phyloP scores from a whole-genome alignment of 2,113 vertebrate species.

The Chaenogobius annularis region DNA sequence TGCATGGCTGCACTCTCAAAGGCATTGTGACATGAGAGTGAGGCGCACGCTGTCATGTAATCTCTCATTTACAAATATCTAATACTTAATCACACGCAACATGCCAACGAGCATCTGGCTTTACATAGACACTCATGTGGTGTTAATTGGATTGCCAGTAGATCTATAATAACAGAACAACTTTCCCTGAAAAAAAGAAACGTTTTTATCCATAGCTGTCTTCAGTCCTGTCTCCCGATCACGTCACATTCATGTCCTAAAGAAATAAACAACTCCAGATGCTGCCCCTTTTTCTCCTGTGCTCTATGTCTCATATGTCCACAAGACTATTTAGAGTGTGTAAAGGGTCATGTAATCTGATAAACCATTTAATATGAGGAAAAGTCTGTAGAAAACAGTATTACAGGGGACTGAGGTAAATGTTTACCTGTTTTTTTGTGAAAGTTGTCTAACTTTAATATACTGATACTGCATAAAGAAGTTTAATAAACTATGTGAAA shows the following conservation, averaged over 20 bases:
- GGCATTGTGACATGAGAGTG: neutral
- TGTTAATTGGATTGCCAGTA: neutral
- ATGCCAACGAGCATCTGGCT: too few species aligned
- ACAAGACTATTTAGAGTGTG: slow-evolving; percentile 8
- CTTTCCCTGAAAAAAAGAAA: neutral
- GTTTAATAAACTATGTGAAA: slow-evolving; percentile 58
- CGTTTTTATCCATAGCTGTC: slow-evolving; percentile 1
- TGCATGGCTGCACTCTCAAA: neutral
- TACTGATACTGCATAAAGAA: slow-evolving; percentile 53
- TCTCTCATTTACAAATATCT: neutral
- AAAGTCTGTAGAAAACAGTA: slow-evolving; percentile 23
- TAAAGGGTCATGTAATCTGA: neutral
- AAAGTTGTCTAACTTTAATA: neutral
- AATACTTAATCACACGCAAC: neutral
- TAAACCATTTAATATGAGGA: slow-evolving; percentile 9
- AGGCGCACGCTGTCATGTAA: neutral
- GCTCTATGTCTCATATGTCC: neutral
- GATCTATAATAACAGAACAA: neutral
- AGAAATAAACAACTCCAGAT: slow-evolving; percentile 21
- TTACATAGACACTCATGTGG: too few species aligned
- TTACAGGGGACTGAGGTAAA: slow-evolving; percentile 1
- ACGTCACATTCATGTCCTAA: neutral
- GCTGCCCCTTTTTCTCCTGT: slow-evolving; percentile 15
- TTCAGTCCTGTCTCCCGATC: slow-evolving; percentile 18
- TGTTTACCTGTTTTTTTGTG: slow-evolving; percentile 12